Base-by-base conservation (phyloP, 2,797 vertebrate species). In the Smutsia temminckii region DNA sequence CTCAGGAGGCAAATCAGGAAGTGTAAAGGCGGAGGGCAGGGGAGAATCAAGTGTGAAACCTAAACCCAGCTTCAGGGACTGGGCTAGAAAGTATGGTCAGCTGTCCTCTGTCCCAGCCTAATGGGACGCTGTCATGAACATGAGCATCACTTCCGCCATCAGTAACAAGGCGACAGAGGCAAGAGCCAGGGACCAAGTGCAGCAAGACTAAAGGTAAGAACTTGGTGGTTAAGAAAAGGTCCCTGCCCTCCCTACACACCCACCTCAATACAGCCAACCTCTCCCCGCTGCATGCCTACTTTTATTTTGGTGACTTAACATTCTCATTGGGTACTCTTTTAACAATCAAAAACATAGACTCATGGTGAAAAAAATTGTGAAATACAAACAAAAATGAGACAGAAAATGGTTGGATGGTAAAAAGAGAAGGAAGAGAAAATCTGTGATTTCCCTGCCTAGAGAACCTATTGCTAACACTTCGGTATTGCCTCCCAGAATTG, bases 361-460 rank as follows among this genome's bases (percentile, higher is more conserved):
- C 32, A 66, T 34, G 18, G n/a, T 84, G 20, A 78, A 40, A 32
- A 69, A 83, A 75, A 37, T 1, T 57, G 8, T 25, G 49, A 63
- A 79, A 25, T 34, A 61, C 5, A 91, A 83, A 81, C 12, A 81
- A 89, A 74, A 96, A 89, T 55, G 68, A 93, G 51, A 84, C 14
- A 89, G 21, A 77, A 42, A 61, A 66, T 8, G 2, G 10, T 34
- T 14, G 11, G 27, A 37, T 32, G 32, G 7, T 40, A 16, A 77
- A 4, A 53, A 66, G 53, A 55, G 40, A 80, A 66, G 63, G 37
- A 51, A 34, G 21, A n/a, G 27, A 57, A 96, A 93, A 80, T 21
- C 59, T 5, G 0, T 46, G 37, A 86, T 55, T 89, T 55, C 9
- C 37, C 59, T 3, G 55, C 42, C 49, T 7, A 46, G 49, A 69